Conservation (phyloP, 2,888 invertebrate genomes). For the Hybos culiciformis region DNA sequence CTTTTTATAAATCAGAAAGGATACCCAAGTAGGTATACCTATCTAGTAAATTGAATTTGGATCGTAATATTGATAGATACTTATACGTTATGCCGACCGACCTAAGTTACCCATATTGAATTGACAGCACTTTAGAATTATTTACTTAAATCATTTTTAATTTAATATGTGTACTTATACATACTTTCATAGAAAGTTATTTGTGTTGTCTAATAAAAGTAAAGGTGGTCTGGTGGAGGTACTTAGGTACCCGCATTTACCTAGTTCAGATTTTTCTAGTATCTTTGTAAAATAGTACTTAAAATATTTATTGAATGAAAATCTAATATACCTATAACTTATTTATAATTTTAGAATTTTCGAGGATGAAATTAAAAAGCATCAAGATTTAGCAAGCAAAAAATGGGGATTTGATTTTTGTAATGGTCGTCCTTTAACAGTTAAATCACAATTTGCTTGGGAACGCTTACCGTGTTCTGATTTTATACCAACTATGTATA, state of each 20-base stretch:
- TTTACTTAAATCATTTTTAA: too few species aligned
- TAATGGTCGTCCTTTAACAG: conserved; percentile 25
- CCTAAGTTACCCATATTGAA: too few species aligned
- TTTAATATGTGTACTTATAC: too few species aligned
- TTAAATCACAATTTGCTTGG: conserved; percentile 27
- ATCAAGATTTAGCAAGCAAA: conserved; percentile 48
- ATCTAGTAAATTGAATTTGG: too few species aligned
- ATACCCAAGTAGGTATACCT: too few species aligned
- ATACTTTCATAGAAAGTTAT: too few species aligned
- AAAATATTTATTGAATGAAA: not conserved
- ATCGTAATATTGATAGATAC: too few species aligned
- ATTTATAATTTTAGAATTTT: conserved; percentile 20
- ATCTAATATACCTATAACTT: not conserved
- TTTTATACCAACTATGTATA: conserved; percentile 32
- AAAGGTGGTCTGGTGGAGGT: not conserved
- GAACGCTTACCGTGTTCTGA: conserved; percentile 31
- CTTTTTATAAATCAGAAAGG: too few species aligned
- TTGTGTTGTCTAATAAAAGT: too few species aligned
- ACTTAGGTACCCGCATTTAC: not conserved
- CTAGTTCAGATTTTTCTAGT: not conserved
- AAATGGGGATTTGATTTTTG: conserved; percentile 36
- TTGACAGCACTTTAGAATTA: too few species aligned
- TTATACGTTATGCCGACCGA: too few species aligned
- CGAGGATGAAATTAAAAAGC: conserved; percentile 27
- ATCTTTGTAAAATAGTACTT: conserved; percentile 2